Base-by-base conservation (phyloP, 2,113 vertebrate genomes). In the Chlamydotis undulata region DNA sequence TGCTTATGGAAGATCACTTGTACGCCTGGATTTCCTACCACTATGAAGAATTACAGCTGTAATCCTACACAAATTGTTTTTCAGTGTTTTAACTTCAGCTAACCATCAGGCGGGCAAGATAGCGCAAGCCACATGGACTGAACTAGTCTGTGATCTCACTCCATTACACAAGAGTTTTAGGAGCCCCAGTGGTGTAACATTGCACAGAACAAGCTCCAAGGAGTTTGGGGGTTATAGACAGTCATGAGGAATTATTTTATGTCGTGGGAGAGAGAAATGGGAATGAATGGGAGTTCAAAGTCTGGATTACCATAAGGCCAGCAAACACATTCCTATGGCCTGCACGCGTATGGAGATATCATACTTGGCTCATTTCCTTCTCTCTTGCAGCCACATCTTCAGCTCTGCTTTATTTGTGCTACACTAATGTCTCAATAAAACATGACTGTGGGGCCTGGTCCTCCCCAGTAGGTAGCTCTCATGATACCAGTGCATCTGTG, bases 141-240 rank as follows among this genome's bases (percentile, higher is more conserved):
- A 96, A 47, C 79, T 70, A 24, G 64, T 60, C 93, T 89, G 89
- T 96, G 97, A 97, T 97, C 93, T 97, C 96, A 97, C 50, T 84
- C 67, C 80, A 79, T 96, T 97, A 87, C 92, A 89, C 95, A 97
- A 97, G 0, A 37, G 50, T 81, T 90, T 76, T 80, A 94, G 89
- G 64, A 94, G 87, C 91, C 83, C 70, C 53, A 23, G 86, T 25
- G 59, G 76, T 77, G 77, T 83, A 96, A 78, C 77, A 35, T 23
- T 49, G 69, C 81, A 91, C 83, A 90, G 87, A 90, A 65, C 64
- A 83, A 96, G 53, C 82, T 95, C 70, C 12, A 10, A 94, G 77
- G 80, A 94, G 56, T 92, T 92, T 78, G 57, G 37, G 84, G 63
- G 78, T 93, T 90, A 89, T 4, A 96, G 88, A 85, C 52, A 73